These are phyloP conservation scores for Chlorospingus flavigularis DNA, from an alignment of 2,797 vertebrate species.

Conservation along the genomic window DNA sequence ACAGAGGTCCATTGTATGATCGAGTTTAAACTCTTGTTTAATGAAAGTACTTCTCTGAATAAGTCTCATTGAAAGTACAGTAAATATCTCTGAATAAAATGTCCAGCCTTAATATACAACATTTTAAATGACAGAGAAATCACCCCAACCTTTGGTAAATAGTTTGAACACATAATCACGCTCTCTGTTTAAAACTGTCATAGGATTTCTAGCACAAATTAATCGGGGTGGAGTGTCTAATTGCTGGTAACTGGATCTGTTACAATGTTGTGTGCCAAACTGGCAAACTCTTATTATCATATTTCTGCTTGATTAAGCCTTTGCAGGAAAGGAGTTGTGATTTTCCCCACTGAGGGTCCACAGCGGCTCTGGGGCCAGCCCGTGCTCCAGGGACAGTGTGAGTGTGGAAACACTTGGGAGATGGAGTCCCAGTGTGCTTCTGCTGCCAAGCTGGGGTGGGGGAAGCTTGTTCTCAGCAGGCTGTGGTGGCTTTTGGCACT, in stretches of 20 bases:
- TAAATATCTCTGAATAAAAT: slow-evolving; percentile 22
- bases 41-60: slow-evolving; percentile 26
- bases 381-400: fast-evolving
- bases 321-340: neutral
- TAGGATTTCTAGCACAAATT: slow-evolving; percentile 47
- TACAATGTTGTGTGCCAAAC: slow-evolving; percentile 17
- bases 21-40: neutral
- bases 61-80: slow-evolving; percentile 6
- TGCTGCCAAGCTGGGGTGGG: neutral
- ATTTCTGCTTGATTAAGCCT: neutral
- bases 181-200: slow-evolving; percentile 28
- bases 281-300: neutral
- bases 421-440: neutral
- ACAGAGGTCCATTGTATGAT: neutral
- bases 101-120: slow-evolving; percentile 15
- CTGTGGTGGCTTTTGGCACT: fast-evolving
- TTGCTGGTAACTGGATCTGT: slow-evolving; percentile 55
- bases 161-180: slow-evolving; percentile 10
- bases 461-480: neutral
- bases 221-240: slow-evolving; percentile 56
- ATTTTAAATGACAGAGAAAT: slow-evolving; percentile 19
- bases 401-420: neutral
- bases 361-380: neutral
- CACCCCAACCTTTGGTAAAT: slow-evolving; percentile 57
- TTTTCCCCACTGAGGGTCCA: neutral